Base-by-base conservation (phyloP, 2,113 vertebrate genomes). In the Eurypyga helias region DNA sequence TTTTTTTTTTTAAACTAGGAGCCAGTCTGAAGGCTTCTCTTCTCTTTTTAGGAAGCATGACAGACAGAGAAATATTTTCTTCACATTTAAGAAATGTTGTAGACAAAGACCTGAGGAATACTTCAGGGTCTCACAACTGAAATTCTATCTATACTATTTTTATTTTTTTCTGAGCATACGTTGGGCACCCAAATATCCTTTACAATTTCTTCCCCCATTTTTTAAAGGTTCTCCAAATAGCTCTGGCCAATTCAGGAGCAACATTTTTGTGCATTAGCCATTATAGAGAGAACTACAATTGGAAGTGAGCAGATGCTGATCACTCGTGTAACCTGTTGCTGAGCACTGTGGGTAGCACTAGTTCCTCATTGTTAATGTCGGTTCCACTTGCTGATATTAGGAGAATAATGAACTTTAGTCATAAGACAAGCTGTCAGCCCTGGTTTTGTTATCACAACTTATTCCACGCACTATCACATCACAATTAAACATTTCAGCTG, bases 1-100 rank as follows among this genome's bases (percentile, higher is more conserved):
- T 41, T 41, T 41, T n/a, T n/a, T 21, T 41, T 61, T 89, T 72
- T 61, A 10, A 60, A 80, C 24, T 43, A 19, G 33, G 18, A 90
- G 13, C 0, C 0, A 71, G 34, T 45, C 20, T 31, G 33, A 64
- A 88, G 70, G 25, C 0, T 41, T 41, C 10, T n/a, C 0, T 41
- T 41, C 10, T n/a, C 14, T 28, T 76, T 46, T 79, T 79, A 91
- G 65, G 60, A 93, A 85, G 48, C 7, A 38, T 11, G 23, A 31
- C 11, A 80, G 66, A 52, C 10, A 41, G 33, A 7, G 76, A 57
- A 76, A 23, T 52, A 64, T 23, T 34, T 78, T 29, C 26, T 77
- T 91, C 45, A 38, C 8, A 28, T 80, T 52, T 65, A 69, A 17
- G 20, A 65, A 54, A 83, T 20, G 10, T 23, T 67, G 45, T 29